Conservation (phyloP, 2,113 vertebrate species). For the Vulpes lagopus region DNA sequence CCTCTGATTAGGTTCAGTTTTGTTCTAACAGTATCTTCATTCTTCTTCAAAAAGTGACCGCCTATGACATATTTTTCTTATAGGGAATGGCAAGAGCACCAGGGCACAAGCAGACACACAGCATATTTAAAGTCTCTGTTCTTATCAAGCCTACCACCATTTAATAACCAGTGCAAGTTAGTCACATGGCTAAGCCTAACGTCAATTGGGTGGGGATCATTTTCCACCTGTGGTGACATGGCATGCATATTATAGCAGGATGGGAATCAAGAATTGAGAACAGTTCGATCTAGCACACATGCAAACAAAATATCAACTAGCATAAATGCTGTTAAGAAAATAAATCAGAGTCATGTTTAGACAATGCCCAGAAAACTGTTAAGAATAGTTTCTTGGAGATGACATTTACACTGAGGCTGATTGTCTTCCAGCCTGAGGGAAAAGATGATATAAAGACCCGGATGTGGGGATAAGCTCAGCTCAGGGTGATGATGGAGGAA, state of each 20-base stretch:
- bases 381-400: constrained; percentile 29
- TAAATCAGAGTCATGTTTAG: background rate
- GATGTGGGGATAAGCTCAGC: background rate
- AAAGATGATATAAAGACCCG: background rate
- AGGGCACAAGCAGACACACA: background rate
- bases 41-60: background rate
- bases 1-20: background rate
- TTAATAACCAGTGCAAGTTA: background rate
- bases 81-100: background rate
- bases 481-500: background rate
- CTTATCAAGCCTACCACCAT: background rate
- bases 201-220: background rate
- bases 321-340: background rate
- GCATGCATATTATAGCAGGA: background rate
- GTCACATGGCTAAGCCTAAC: background rate
- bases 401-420: background rate
- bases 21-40: background rate
- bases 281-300: background rate
- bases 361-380: background rate
- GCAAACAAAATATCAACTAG: background rate
- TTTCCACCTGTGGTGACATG: background rate
- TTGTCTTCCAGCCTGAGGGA: background rate
- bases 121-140: background rate
- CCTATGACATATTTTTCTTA: background rate
- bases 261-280: background rate